Evolutionary conservation across 35 echinoderm and acorn worm species (phyloP), one percentile per base, ranked within the genome.

Genomic region (Anneissia japonica): DNA sequence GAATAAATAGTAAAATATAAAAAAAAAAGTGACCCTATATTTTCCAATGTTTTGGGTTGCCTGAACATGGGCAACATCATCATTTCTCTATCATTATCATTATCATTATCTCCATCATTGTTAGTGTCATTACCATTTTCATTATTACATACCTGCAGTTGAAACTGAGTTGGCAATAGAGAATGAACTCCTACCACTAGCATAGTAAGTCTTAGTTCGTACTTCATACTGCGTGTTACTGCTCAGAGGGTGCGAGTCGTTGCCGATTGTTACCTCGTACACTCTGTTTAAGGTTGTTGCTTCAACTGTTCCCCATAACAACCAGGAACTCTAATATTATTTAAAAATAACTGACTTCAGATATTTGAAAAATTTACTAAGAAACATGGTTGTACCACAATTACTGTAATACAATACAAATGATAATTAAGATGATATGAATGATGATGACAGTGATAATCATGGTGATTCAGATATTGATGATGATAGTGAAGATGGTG

Each of bases 201-300:
- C 46, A 39, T 89, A 93, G 37, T 73, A 72, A 31, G 79, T 40
- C 35, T 85, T 75, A 1, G 85, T 46, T 12, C 83, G 87, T 9
- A 93, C 81, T 45, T 82, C 14, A 36, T 93, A 93, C 36, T 46
- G n/a, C 26, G 80, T 93, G 46, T 82, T 83, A 0, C 82, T 87
- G 28, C 10, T 43, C 21, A 93, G 82, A 1, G 76, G 76, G 51
- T 79, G 35, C 14, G 30, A 34, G 35, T 43, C 38, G 33, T 81
- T 76, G 35, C 79, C 74, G 13, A 89, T 76, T 9, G 79, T 89
- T 46, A 76, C 80, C 9, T 83, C 64, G 29, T 89, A 82, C 3
- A 23, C 32, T 33, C 37, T 11, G 21, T 36, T 40, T 89, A 51
- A 75, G 7, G 34, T 33, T 29, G 79, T 76, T 82, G 39, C 17